A percentile compares a stretch with the other conserved stretches of the same genome.
phyloP scores from a whole-genome alignment of 2,888 invertebrate genomes.

The Volucella zonaria region DNA sequence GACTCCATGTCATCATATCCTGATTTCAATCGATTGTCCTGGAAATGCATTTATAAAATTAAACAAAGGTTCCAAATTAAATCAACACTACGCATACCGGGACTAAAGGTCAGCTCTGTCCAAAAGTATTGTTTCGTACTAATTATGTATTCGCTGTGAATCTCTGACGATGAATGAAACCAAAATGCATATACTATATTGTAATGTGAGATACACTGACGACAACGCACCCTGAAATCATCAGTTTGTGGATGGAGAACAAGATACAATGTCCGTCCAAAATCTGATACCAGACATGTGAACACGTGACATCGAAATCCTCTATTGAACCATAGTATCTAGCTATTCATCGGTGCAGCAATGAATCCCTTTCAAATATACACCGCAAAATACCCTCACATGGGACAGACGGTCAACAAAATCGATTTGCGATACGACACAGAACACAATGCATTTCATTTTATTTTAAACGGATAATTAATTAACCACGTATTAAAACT shows the following conservation, averaged over 20 bases:
- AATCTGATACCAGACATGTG: constrained; percentile 59
- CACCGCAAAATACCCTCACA: constrained; percentile 28
- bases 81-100: constrained; percentile 25
- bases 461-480: constrained; percentile 66
- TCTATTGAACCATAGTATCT: constrained; percentile 63
- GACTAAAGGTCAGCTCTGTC: constrained; percentile 8
- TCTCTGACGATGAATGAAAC: constrained; percentile 60
- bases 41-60: constrained; percentile 72
- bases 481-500: constrained; percentile 67
- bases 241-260: constrained; percentile 3
- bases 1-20: constrained; percentile 25
- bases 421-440: constrained; percentile 56
- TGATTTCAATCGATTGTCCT: constrained; percentile 69
- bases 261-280: constrained; percentile 27
- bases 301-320: constrained; percentile 68
- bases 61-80: constrained; percentile 69
- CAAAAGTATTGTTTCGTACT: constrained; percentile 63
- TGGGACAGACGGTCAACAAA: constrained; percentile 19
- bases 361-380: constrained; percentile 3
- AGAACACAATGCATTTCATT: constrained; percentile 52
- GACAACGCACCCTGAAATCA: constrained; percentile 22
- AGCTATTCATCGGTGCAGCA: constrained; percentile 51
- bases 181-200: constrained; percentile 57
- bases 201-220: constrained; percentile 53
- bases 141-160: constrained; percentile 73